These are phyloP conservation scores for Hycleus cichorii DNA, from an alignment of 1,140 invertebrate species.

Conservation along the genomic window DNA sequence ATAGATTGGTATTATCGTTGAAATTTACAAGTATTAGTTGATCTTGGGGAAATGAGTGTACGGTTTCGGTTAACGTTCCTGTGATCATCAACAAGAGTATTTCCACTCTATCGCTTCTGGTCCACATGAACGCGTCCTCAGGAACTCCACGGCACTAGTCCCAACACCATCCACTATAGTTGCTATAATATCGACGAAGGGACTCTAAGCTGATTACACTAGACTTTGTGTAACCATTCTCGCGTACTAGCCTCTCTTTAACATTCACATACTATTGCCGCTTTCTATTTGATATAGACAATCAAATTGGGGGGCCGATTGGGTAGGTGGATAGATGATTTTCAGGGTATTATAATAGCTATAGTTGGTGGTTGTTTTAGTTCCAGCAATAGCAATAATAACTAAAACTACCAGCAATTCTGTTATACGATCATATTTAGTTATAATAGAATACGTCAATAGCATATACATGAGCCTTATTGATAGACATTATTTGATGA, in stretches of 20 bases:
- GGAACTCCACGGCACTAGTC: conserved; percentile 21
- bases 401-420: no score
- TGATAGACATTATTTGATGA: conserved; percentile 2
- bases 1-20: no score
- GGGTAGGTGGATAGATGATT: background rate
- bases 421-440: no score
- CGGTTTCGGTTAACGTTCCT: conserved; percentile 17
- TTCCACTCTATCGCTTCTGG: conserved; percentile 33
- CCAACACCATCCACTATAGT: background rate
- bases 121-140: conserved; percentile 38
- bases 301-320: background rate
- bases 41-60: background rate
- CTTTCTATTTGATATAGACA: no score
- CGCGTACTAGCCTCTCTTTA: conserved; percentile 25
- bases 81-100: conserved; percentile 32
- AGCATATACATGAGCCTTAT: background rate
- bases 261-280: background rate
- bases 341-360: no score
- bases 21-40: background rate
- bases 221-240: conserved; percentile 34
- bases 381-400: no score
- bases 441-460: no score
- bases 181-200: conserved; percentile 15
- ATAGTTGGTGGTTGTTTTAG: no score
- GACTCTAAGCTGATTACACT: conserved; percentile 35